Evolutionary conservation across 2,113 vertebrate species (phyloP).

Genomic region (Cisticola juncidis): DNA sequence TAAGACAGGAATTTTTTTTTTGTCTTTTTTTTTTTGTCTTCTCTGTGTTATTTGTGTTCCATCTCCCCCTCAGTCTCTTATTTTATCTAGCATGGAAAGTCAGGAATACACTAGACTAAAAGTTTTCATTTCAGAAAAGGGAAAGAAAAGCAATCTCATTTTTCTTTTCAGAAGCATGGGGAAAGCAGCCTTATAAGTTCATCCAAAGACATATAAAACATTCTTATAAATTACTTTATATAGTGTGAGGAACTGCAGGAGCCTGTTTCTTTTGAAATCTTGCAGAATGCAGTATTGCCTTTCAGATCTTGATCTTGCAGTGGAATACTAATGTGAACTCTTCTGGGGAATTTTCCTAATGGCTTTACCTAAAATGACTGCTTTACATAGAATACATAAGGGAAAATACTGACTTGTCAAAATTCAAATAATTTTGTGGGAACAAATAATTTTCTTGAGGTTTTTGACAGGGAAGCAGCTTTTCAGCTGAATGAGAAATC

Average conservation of each 20-base stretch:
- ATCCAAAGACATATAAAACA: background rate
- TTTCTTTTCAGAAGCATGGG: background rate
- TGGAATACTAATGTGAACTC: background rate
- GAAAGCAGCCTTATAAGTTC: background rate
- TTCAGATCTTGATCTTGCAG: slow-evolving; percentile 2
- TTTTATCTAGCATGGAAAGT: background rate
- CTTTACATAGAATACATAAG: slow-evolving; percentile 47
- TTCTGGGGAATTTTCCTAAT: slow-evolving; percentile 45
- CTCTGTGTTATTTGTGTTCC: background rate
- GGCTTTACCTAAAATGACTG: slow-evolving; percentile 20
- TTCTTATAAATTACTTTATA: background rate
- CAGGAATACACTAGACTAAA: background rate
- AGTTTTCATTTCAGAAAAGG: background rate
- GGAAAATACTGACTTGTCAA: slow-evolving; percentile 39
- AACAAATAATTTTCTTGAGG: background rate
- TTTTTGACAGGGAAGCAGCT: background rate
- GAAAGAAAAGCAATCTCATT: background rate
- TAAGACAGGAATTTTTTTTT: background rate
- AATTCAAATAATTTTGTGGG: slow-evolving; percentile 32
- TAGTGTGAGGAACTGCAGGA: background rate
- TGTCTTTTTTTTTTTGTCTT: background rate
- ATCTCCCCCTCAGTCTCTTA: background rate
- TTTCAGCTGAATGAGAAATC: background rate
- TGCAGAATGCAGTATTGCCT: background rate
- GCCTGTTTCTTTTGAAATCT: slow-evolving; percentile 6